Evolutionary conservation across 2,797 vertebrate genomes (phyloP), one percentile per base, ranked within the genome.

Genomic region (Diplodus puntazzo): DNA sequence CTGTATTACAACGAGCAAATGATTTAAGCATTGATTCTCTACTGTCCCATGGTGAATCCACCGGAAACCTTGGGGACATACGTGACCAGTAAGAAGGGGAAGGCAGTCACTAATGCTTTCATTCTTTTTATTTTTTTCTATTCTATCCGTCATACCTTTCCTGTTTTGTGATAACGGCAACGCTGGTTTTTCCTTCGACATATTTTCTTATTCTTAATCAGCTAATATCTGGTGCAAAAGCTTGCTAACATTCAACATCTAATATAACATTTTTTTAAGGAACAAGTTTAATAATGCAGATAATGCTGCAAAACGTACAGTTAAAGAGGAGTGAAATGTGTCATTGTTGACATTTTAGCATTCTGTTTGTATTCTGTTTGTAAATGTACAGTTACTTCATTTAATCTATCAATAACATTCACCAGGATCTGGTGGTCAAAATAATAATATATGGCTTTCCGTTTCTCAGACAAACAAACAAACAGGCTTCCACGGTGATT

Each of bases 401-500:
- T 27, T 67, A 72, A 64, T 69, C 16, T 64, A 17, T 62, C 73
- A 20, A 23, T 42, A 25, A 73, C 21, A 4, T 74, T 75, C 10
- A 21, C 30, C 0, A n/a, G 14, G 2, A 73, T 62, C 10, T 70
- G 65, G 34, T 21, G 11, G 60, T 48, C 43, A 72, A 17, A 64
- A 64, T 42, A 67, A 55, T 52, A 72, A 67, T 25, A 30, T 9
- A 45, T 64, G 52, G 45, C 18, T 76, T 89, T 83, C 75, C 45
- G 81, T 69, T 77, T 79, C 60, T 53, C 63, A 65, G 43, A 77
- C n/a, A 75, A 80, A 73, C 49, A 67, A 86, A 70, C 71, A 76
- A 79, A 66, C 54, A 67, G 11, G 18, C 34, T 66, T 75, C 57
- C 53, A 23, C 45, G 73, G 81, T 87, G 90, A 91, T 89, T 87